Evolutionary conservation across 2,797 vertebrate genomes (phyloP).

Genomic region (Gallinago solitaria): DNA sequence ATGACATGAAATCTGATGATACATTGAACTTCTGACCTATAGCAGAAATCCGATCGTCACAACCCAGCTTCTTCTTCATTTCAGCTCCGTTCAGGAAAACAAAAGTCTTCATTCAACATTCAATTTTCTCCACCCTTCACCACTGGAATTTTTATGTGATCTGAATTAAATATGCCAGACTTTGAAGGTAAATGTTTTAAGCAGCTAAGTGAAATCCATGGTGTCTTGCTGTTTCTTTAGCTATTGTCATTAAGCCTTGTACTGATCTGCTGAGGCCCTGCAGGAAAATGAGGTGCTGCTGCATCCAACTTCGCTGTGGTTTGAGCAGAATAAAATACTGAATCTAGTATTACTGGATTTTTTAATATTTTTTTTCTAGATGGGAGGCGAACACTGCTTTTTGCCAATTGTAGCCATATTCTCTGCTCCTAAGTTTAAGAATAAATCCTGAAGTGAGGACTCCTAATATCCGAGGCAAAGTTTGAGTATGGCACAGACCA

Average conservation of each 20-base stretch:
- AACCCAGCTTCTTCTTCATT: conserved; percentile 3
- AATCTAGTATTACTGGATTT: not conserved
- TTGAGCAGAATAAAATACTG: not conserved
- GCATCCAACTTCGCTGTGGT: not conserved
- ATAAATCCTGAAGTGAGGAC: not conserved
- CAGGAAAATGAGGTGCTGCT: not conserved
- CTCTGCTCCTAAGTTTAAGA: not conserved
- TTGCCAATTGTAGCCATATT: not conserved
- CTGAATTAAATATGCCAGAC: not conserved
- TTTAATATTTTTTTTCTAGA: not conserved
- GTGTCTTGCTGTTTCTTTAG: not conserved
- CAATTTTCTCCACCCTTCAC: not conserved
- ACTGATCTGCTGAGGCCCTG: not conserved
- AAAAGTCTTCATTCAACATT: conserved; percentile 32
- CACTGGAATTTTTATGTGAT: conserved; percentile 38
- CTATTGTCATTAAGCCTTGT: not conserved
- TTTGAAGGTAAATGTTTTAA: not conserved
- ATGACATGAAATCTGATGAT: conserved; percentile 34
- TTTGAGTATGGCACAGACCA: not conserved
- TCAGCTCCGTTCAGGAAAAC: conserved; percentile 24
- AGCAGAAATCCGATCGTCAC: conserved; percentile 28
- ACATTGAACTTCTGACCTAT: conserved; percentile 49
- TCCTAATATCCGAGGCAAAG: not conserved
- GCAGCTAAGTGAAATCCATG: not conserved
- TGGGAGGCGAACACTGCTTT: not conserved